Base-by-base conservation (phyloP, 1,140 invertebrate genomes). In the Akabosia matsudoensis region DNA sequence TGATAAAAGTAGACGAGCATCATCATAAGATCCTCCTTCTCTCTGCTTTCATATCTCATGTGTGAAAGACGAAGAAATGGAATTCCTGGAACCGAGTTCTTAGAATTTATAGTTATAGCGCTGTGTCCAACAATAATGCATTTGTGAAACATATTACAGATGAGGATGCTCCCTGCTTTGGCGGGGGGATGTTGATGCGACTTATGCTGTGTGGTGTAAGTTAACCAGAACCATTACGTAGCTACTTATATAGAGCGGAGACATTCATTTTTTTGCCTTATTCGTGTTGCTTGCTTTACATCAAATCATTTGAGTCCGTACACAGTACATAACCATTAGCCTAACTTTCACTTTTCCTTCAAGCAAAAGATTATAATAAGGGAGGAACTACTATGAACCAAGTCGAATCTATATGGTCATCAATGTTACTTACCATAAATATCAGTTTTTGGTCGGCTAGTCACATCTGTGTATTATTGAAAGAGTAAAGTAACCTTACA, bases 341-440 rank as follows among this genome's bases (percentile, higher is more conserved):
- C 31, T 67, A 30, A 67, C 61, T 67, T 67, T 67, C 61, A 67
- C 61, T 67, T 67, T 67, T 3, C 28, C 61, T 67, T 7, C n/a
- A 13, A 56, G 54, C 54, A 56, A 7, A 67, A 30, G 61, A 24
- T 16, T 2, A 31, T 7, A 28, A 7, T 13, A 67, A 67, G 4
- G 61, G 30, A 67, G 54, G n/a, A 61, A 61, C 14, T 7, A 61
- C 24, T 13, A 61, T 61, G 54, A n/a, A n/a, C n/a, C n/a, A n/a
- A n/a, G n/a, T n/a, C n/a, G n/a, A n/a, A n/a, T n/a, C n/a, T n/a
- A n/a, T n/a, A n/a, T n/a, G n/a, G n/a, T n/a, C n/a, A n/a, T n/a
- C n/a, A 22, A 10, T 61, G 54, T 10, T 14, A 61, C 61, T 7
- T 67, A 7, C 54, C 54, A 67, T 67, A 67, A 14, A 67, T 67